These are phyloP conservation scores for Metopia argyrocephala DNA, from an alignment of 2,888 invertebrate genomes.

Conservation along the genomic window DNA sequence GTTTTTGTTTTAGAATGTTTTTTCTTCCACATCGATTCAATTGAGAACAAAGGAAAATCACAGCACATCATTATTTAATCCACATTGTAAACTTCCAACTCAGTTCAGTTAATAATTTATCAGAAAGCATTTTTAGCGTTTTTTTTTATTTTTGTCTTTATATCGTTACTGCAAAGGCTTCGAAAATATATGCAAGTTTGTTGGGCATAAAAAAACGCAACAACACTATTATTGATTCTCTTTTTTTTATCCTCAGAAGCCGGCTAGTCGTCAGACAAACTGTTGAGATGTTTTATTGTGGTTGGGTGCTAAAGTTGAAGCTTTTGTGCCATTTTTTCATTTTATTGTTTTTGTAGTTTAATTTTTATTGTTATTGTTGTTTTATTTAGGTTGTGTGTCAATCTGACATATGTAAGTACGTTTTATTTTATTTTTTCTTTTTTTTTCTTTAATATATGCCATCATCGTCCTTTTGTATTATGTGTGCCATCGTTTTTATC, in stretches of 20 bases:
- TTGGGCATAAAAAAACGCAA: too few species aligned
- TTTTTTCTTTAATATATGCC: conserved; percentile 3
- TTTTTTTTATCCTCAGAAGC: too few species aligned
- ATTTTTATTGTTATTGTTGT: conserved; percentile 7
- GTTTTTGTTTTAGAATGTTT: too few species aligned
- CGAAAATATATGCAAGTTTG: too few species aligned
- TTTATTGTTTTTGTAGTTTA: not conserved
- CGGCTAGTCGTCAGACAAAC: too few species aligned
- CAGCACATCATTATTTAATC: conserved; percentile 61
- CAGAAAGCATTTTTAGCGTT: not conserved
- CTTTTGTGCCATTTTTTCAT: not conserved
- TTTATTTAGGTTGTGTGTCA: conserved; percentile 46
- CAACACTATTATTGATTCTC: too few species aligned
- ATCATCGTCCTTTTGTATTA: conserved; percentile 5
- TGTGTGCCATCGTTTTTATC: too few species aligned
- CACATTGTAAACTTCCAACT: conserved; percentile 54
- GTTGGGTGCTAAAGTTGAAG: conserved; percentile 13
- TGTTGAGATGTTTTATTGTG: too few species aligned
- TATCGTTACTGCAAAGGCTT: too few species aligned
- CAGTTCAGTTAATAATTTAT: conserved; percentile 42
- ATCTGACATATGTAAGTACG: conserved; percentile 32
- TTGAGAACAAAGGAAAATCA: conserved; percentile 54
- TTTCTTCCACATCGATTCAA: conserved; percentile 46
- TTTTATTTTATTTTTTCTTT: not conserved
- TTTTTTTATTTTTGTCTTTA: too few species aligned